Base-by-base conservation (phyloP, 2,797 vertebrate species). In the Mareca strepera region DNA sequence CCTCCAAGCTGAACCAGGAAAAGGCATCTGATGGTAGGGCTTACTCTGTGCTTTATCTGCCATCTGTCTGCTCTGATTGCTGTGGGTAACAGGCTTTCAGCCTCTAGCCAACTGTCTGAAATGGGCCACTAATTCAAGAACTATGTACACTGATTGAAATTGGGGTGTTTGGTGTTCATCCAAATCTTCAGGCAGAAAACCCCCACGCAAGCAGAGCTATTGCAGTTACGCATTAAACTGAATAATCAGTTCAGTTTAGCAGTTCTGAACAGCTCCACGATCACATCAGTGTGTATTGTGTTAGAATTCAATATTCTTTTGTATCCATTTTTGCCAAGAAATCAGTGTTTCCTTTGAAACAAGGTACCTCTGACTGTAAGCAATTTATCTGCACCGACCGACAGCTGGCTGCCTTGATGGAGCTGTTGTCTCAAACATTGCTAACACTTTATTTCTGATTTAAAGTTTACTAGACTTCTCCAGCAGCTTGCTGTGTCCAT, bases 181-280 rank as follows among this genome's bases (percentile, higher is more conserved):
- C 77, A 91, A 50, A 35, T 55, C 53, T 77, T 74, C 37, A 25
- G 14, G 46, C 58, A 87, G 78, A 74, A 88, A 66, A 59, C 29
- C 59, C 74, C 17, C 59, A 48, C 4, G 2, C 39, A 78, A 66
- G 62, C 55, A 89, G 66, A 60, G 75, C 83, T n/a, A 52, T 2
- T 86, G 79, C 39, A 78, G 93, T 94, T 94, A 92, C 18, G 89
- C 84, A 92, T 97, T 96, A 94, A 96, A 91, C 82, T 23, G 56
- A 93, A 58, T 7, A 0, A 4, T 78, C 2, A 3, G 53, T 75
- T 87, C 73, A 62, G 79, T 64, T 85, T 60, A 52, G 60, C 41
- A 52, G 63, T 28, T 68, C 52, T 2, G 15, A 81, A 56, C 63
- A 76, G 56, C 41, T 90, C 74, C 0, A 0, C 56, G 63, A 70